phyloP scores from a whole-genome alignment of 2,797 vertebrate genomes.

The Eulemur mongoz region DNA sequence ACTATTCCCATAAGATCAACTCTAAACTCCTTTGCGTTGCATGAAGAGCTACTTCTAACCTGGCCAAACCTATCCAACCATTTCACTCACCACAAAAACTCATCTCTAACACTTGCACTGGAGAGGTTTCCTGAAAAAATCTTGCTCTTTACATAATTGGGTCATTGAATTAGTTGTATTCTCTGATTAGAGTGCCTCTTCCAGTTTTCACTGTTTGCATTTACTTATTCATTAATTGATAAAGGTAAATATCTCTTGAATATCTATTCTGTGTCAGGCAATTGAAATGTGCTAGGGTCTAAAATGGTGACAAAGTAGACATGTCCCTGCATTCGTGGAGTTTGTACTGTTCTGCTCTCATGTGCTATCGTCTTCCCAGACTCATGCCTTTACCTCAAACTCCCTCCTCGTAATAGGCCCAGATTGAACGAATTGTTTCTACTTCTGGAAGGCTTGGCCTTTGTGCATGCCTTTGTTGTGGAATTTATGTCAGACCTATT shows the following conservation, averaged over 20 bases:
- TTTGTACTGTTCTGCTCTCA: not conserved
- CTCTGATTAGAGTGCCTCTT: not conserved
- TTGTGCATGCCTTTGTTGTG: not conserved
- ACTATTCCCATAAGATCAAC: not conserved
- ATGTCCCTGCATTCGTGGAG: accelerated
- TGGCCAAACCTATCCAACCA: not conserved
- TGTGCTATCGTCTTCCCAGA: not conserved
- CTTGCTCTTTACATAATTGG: not conserved
- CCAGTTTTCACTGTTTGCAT: not conserved
- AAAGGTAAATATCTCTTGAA: not conserved
- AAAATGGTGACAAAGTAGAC: not conserved
- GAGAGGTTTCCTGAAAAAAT: not conserved
- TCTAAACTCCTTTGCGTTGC: not conserved
- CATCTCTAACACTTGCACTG: not conserved
- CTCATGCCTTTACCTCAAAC: not conserved
- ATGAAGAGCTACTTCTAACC: not conserved
- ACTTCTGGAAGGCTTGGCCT: not conserved
- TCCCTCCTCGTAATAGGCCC: too few species aligned
- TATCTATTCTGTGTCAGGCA: not conserved
- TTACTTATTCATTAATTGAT: not conserved
- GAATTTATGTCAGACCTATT: not conserved
- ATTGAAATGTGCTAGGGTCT: not conserved
- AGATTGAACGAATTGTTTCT: not conserved
- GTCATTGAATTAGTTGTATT: not conserved
- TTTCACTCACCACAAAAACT: not conserved